Conservation (phyloP, 1,140 invertebrate genomes). For the Cyrtorhinus lividipennis region DNA sequence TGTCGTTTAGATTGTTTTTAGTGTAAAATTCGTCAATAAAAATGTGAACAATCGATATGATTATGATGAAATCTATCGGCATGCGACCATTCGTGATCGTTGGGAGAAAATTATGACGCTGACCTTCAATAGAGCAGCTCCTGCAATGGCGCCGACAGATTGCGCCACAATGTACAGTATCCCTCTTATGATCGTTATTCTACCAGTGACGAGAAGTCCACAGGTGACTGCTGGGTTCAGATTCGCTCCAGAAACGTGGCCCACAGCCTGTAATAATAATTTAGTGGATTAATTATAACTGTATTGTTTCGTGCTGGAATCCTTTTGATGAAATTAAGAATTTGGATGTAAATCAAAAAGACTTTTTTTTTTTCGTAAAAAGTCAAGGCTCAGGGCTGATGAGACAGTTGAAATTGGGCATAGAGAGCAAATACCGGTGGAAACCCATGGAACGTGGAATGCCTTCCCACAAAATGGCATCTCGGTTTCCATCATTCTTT, state of each 20-base stretch:
- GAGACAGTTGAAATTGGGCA: background rate
- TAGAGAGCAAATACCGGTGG: too few relatives aligned
- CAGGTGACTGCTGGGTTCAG: slow-evolving; percentile 81
- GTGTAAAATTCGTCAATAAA: too few relatives aligned
- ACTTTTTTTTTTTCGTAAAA: background rate
- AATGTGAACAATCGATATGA: too few relatives aligned
- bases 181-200: slow-evolving; percentile 56
- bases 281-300: background rate
- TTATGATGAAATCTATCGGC: too few relatives aligned
- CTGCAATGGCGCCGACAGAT: slow-evolving; percentile 67
- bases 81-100: too few relatives aligned
- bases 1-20: too few relatives aligned
- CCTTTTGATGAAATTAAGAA: background rate
- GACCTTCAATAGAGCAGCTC: slow-evolving; percentile 52
- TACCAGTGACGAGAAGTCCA: slow-evolving; percentile 60
- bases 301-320: background rate
- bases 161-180: slow-evolving; percentile 71
- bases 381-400: background rate
- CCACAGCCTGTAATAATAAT: slow-evolving; percentile 49
- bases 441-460: too few relatives aligned
- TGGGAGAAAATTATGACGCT: slow-evolving; percentile 4
- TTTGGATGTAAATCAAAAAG: background rate
- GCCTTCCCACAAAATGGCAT: too few relatives aligned
- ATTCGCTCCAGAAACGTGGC: slow-evolving; percentile 79
- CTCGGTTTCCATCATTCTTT: too few relatives aligned